Conservation (phyloP, 2,888 invertebrate genomes). For the Toxonevra muliebris region DNA sequence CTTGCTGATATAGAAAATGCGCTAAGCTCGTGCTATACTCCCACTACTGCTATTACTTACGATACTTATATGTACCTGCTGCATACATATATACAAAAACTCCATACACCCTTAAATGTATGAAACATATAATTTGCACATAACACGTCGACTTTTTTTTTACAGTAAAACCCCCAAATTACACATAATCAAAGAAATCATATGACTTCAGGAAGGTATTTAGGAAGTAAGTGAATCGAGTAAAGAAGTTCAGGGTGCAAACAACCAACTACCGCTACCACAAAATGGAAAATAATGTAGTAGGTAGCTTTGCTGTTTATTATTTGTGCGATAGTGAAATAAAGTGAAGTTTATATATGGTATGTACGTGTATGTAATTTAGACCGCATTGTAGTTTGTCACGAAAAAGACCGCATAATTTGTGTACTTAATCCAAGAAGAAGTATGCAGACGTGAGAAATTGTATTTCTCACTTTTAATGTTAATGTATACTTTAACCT, state of each 20-base stretch:
- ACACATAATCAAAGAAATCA: conserved; percentile 22
- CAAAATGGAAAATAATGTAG: not conserved
- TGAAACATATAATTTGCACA: conserved; percentile 20
- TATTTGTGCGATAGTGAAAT: no score
- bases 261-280: no score
- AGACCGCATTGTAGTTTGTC: conserved; percentile 21
- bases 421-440: conserved; percentile 20
- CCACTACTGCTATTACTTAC: no score
- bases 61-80: not conserved
- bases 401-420: conserved; percentile 27
- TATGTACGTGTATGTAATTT: no score
- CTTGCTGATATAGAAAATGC: no score
- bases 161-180: conserved; percentile 19
- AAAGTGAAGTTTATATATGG: no score
- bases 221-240: not conserved
- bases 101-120: not conserved
- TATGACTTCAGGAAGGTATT: conserved; percentile 18
- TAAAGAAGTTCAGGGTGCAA: no score
- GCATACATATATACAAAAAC: not conserved
- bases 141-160: conserved; percentile 3
- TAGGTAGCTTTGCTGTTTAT: no score
- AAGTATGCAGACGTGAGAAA: conserved; percentile 47
- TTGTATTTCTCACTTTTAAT: conserved; percentile 43
- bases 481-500: no score
- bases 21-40: no score